Conservation (phyloP, 2,797 vertebrate species). For the Cyclopterus lumpus region DNA sequence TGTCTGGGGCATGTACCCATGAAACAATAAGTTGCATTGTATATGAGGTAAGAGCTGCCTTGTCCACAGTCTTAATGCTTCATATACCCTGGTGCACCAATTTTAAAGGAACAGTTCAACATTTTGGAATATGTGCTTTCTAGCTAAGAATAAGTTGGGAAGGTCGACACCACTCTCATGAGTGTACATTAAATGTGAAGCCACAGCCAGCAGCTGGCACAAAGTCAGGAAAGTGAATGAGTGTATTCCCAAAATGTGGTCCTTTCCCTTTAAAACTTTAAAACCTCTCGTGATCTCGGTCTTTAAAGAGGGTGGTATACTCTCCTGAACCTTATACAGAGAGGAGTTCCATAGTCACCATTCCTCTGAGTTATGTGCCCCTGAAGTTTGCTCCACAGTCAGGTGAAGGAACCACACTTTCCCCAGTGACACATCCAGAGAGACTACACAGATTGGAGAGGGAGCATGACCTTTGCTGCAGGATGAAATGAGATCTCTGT, state of each 20-base stretch:
- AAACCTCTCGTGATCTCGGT: background rate
- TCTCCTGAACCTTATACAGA: background rate
- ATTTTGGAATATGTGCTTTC: background rate
- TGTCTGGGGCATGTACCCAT: background rate
- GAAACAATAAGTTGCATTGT: background rate
- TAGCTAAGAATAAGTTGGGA: background rate
- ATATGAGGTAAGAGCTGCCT: background rate
- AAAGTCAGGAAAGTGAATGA: background rate
- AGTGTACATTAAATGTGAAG: background rate
- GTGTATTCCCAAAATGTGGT: background rate
- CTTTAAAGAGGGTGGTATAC: background rate
- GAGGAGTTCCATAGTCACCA: background rate
- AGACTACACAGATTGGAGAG: slow-evolving; percentile 1
- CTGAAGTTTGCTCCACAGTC: slow-evolving; percentile 1
- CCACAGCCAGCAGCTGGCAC: background rate
- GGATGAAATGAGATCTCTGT: slow-evolving; percentile 32
- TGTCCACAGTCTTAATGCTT: slow-evolving; percentile 1
- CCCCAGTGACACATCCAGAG: background rate
- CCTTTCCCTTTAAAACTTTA: background rate
- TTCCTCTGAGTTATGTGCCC: background rate
- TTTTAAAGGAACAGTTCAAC: background rate
- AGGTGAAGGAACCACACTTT: slow-evolving; percentile 9
- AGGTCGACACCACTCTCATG: background rate
- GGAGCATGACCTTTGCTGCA: slow-evolving; percentile 35
- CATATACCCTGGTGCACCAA: background rate